Evolutionary conservation across 2,888 invertebrate species (phyloP).

Genomic region (Lasioglossum villosulum): DNA sequence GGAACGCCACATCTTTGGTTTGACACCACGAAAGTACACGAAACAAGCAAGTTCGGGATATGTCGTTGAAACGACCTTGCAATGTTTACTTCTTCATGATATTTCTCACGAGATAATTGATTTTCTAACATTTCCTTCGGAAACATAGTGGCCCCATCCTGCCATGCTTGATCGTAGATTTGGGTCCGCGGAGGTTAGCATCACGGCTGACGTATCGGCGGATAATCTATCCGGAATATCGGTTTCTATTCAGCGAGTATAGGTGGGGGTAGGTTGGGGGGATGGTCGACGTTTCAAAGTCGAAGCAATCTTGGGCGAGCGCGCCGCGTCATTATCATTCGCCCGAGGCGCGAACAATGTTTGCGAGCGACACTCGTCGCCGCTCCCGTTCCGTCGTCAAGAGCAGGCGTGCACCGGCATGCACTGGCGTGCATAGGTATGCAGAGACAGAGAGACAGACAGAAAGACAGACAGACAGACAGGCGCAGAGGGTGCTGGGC

Average conservation of each 20-base stretch:
- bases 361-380: constrained; percentile 27
- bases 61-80: too few relatives aligned
- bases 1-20: too few relatives aligned
- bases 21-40: too few relatives aligned
- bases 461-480: not conserved
- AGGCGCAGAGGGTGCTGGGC: not conserved
- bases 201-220: not conserved
- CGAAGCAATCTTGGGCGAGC: constrained; percentile 38
- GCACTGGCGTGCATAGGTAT: not conserved
- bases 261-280: not conserved
- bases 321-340: constrained; percentile 24
- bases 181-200: not conserved
- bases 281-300: constrained; percentile 15
- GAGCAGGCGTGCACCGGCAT: not conserved
- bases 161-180: not conserved
- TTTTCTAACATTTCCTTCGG: too few relatives aligned
- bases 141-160: not conserved
- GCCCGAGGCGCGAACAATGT: constrained; percentile 21
- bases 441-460: not conserved
- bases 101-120: too few relatives aligned
- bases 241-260: not conserved
- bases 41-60: too few relatives aligned
- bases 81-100: too few relatives aligned
- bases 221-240: not conserved
- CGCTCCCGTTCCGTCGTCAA: constrained; percentile 12